These are phyloP conservation scores for Potorous gilbertii DNA, from an alignment of 2,797 vertebrate genomes.

Conservation along the genomic window DNA sequence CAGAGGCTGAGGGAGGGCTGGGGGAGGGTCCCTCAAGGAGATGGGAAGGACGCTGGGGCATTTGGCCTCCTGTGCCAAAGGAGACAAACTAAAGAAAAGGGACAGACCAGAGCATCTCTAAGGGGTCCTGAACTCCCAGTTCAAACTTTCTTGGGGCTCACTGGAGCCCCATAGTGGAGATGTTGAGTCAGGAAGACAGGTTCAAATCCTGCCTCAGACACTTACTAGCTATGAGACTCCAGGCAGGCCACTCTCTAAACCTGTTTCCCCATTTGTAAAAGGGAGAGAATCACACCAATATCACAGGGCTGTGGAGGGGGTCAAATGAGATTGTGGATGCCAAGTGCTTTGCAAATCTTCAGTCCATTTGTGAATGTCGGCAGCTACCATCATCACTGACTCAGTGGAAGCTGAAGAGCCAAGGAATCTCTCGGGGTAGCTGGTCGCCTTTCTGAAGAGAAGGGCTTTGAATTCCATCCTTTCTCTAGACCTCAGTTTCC, in stretches of 20 bases:
- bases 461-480: too few species aligned
- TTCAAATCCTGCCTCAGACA: background rate
- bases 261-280: background rate
- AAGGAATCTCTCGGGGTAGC: background rate
- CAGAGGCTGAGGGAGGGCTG: too few species aligned
- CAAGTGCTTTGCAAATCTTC: background rate
- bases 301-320: too few species aligned
- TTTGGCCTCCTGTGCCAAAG: background rate
- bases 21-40: background rate
- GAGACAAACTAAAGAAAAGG: background rate
- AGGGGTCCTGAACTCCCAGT: background rate
- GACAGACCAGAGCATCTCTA: background rate
- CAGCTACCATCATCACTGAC: background rate
- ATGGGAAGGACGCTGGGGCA: background rate
- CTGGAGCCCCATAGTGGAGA: background rate
- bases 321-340: background rate
- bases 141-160: constrained; percentile 66
- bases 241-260: background rate
- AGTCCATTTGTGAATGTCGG: background rate
- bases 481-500: too few species aligned
- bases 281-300: too few species aligned
- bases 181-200: background rate
- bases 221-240: too few species aligned
- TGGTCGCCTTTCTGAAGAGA: background rate
- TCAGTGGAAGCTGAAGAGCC: background rate